Conservation (phyloP, 2,113 vertebrate species). For the Oreotrochilus melanogaster region DNA sequence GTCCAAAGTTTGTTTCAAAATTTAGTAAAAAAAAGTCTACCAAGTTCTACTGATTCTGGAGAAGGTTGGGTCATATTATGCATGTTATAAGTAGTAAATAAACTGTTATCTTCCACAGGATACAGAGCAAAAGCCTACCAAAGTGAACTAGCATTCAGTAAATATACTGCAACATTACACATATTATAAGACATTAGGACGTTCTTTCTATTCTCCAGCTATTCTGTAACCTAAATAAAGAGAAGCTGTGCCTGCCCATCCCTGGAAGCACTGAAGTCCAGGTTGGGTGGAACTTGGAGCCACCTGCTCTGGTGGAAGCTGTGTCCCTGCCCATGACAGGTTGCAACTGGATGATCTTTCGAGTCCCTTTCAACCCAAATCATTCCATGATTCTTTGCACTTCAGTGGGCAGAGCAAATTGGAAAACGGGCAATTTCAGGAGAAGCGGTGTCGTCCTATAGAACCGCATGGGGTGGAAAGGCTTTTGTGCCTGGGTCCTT, state of each 20-base stretch:
- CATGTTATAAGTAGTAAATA: neutral
- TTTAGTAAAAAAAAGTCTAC: fast-evolving
- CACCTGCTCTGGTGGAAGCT: no score
- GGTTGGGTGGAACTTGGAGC: no score
- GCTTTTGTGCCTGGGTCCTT: neutral
- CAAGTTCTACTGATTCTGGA: fast-evolving
- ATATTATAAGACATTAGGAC: fast-evolving
- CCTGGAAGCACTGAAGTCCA: no score
- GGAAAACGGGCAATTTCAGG: neutral
- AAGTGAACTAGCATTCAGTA: neutral
- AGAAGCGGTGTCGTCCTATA: neutral
- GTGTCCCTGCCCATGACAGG: no score
- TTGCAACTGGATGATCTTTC: no score
- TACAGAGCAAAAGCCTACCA: neutral
- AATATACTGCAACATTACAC: fast-evolving
- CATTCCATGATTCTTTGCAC: no score
- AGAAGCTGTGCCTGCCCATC: no score
- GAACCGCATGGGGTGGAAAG: no score
- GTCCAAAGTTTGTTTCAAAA: neutral
- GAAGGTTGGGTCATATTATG: neutral
- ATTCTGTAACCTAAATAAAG: neutral
- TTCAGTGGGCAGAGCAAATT: neutral
- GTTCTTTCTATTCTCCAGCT: neutral
- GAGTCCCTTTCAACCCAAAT: no score
- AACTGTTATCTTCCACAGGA: no score